Base-by-base conservation (phyloP, 1,140 invertebrate species). In the Planococcus citri region DNA sequence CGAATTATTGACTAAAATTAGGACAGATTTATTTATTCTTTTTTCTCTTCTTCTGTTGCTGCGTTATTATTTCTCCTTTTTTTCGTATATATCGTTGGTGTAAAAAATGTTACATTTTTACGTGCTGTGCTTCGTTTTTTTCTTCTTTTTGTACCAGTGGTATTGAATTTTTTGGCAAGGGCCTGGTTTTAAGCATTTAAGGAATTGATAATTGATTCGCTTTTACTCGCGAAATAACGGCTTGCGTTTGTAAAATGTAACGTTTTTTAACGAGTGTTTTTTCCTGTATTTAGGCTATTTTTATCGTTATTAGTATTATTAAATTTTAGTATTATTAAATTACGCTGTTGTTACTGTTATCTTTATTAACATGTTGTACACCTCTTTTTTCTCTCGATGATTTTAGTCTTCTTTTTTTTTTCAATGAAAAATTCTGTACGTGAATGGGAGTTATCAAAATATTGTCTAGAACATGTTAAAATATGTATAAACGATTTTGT, bases 291-390 rank as follows among this genome's bases (percentile, higher is more conserved):
- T 51, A 51, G n/a, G 41, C n/a, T 51, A 51, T 51, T 14, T n/a
- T n/a, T 20, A 51, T 51, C 17, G 41, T 51, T 51, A 51, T 20
- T 51, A 51, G 41, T 51, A 51, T 51, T 51, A 51, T 51, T 51
- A 51, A 51, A 51, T 51, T 51, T 51, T 51, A 51, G 41, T 51
- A 51, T 51, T 51, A 51, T 51, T 51, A 20, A 51, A 20, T 51
- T 51, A 17, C 17, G 17, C 17, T 51, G 41, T 51, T 51, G 41
- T 51, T 51, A 51, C 41, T 51, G 41, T 51, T 51, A 51, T 51
- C n/a, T 51, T 51, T 51, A 51, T 51, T 51, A 20, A 51, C n/a
- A 20, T 51, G 41, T 51, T 51, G 41, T 51, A 51, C 41, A 51
- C 41, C 17, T 51, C 17, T 51, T 51, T 51, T 51, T 51, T 51